Percentiles rank a stretch among this genome's conserved stretches.
Evolutionary conservation across 2,888 invertebrate genomes (phyloP).

Genomic region (Caenorhabditis sinica): DNA sequence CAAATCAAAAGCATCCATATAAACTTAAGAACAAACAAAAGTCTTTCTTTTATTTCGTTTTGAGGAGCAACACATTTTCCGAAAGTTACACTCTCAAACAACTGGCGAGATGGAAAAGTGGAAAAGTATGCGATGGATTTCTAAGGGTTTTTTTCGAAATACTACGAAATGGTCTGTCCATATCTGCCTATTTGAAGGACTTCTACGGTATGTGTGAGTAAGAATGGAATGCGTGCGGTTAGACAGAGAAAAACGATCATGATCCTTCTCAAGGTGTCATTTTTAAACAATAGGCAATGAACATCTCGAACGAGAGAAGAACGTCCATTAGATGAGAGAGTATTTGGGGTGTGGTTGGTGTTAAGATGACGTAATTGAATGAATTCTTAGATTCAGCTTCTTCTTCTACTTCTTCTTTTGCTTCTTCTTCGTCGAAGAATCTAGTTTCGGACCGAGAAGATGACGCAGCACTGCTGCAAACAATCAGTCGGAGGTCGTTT

Average conservation of each 20-base stretch:
- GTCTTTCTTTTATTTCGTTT: conserved; percentile 9
- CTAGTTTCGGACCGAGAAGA: conserved; percentile 45
- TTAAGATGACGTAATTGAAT: conserved; percentile 53
- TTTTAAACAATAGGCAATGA: conserved; percentile 40
- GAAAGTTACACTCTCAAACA: conserved; percentile 24
- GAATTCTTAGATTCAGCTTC: conserved; percentile 51
- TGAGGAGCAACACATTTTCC: conserved; percentile 8
- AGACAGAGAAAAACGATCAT: not conserved
- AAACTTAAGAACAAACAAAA: conserved; percentile 46
- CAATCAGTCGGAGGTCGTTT: conserved; percentile 59
- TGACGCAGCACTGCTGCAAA: conserved; percentile 61
- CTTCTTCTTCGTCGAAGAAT: conserved; percentile 41
- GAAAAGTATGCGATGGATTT: conserved; percentile 1
- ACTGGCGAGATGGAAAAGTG: not conserved
- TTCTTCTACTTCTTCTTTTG: conserved; percentile 18
- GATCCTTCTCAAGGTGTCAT: conserved; percentile 27
- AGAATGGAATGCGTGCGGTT: conserved; percentile 39
- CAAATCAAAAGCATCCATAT: conserved; percentile 17
- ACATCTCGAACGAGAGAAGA: conserved; percentile 45
- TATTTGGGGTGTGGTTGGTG: conserved; percentile 13
- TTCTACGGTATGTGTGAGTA: conserved; percentile 29
- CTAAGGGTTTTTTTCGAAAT: conserved; percentile 34
- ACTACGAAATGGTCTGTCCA: conserved; percentile 32
- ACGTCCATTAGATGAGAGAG: conserved; percentile 24
- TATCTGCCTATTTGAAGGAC: conserved; percentile 40